phyloP scores from a whole-genome alignment of 2,113 vertebrate species.

The Leucoraja erinaceus region DNA sequence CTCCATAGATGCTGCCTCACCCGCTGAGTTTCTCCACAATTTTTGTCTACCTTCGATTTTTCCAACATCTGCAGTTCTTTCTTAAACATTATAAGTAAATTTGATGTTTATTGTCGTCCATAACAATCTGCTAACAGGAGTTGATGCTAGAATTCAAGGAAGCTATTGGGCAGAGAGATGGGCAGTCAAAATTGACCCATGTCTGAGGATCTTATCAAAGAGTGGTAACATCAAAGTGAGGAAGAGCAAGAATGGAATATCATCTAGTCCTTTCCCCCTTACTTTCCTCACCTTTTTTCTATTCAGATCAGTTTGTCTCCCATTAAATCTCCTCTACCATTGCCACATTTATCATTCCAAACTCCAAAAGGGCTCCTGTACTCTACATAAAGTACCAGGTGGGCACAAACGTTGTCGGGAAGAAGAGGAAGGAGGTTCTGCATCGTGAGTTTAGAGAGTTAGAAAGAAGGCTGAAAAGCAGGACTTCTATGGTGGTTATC shows the following conservation, averaged over 20 bases:
- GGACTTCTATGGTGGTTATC: too few relatives aligned
- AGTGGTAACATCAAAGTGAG: not conserved
- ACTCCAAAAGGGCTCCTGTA: not conserved
- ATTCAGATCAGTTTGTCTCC: not conserved
- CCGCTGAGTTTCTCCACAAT: too few relatives aligned
- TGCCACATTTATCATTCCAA: too few relatives aligned
- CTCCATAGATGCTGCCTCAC: too few relatives aligned
- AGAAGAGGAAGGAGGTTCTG: too few relatives aligned
- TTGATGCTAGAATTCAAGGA: not conserved
- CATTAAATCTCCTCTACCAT: not conserved
- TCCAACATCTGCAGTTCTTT: too few relatives aligned
- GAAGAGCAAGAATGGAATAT: not conserved
- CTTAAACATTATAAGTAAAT: too few relatives aligned
- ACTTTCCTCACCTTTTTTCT: not conserved
- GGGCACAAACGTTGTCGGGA: too few relatives aligned
- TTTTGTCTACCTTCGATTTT: too few relatives aligned
- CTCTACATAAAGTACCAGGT: not conserved
- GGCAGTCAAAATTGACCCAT: not conserved
- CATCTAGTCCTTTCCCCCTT: too few relatives aligned
- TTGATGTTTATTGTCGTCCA: not conserved
- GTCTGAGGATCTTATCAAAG: not conserved
- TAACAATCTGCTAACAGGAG: not conserved
- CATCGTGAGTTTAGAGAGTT: too few relatives aligned
- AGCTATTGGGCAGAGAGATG: not conserved
- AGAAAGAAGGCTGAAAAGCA: too few relatives aligned